Conservation (phyloP, 23 tunicate species). For the Corella eumyota region DNA sequence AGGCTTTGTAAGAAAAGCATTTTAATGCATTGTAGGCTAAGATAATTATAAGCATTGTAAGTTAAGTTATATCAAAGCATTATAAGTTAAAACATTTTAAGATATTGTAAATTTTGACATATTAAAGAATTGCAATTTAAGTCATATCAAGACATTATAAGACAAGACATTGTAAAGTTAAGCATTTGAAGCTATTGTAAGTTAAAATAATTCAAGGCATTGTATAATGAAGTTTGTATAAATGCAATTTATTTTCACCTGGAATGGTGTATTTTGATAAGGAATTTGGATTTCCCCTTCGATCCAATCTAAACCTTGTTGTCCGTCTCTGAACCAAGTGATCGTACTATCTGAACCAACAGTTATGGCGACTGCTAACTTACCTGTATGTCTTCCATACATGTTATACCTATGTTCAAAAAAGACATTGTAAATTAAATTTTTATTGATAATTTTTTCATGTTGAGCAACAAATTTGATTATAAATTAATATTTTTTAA, state of each 20-base stretch:
- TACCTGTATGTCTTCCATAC: slow-evolving; percentile 33
- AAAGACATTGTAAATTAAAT: neutral
- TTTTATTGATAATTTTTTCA: neutral
- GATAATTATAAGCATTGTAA: no score
- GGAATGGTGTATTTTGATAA: slow-evolving; percentile 15
- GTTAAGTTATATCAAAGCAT: no score
- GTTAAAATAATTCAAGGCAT: no score
- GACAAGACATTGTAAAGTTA: no score
- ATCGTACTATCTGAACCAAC: slow-evolving; percentile 11
- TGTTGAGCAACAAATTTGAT: neutral
- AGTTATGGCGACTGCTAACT: slow-evolving; percentile 26
- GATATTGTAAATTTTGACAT: no score
- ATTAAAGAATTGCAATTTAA: no score
- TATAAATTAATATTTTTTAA: neutral
- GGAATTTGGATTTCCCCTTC: slow-evolving; percentile 11
- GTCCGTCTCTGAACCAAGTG: slow-evolving; percentile 28
- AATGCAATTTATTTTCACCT: slow-evolving; percentile 37
- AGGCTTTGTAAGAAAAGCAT: no score
- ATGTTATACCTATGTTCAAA: slow-evolving; percentile 43
- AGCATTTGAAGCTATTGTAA: no score
- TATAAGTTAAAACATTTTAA: no score
- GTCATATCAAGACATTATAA: no score
- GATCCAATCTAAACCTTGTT: slow-evolving; percentile 39
- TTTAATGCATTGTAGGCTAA: no score
- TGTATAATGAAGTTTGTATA: no score